These are phyloP conservation scores for Drosophila busckii DNA, from an alignment of 1,140 invertebrate species.

Conservation along the genomic window DNA sequence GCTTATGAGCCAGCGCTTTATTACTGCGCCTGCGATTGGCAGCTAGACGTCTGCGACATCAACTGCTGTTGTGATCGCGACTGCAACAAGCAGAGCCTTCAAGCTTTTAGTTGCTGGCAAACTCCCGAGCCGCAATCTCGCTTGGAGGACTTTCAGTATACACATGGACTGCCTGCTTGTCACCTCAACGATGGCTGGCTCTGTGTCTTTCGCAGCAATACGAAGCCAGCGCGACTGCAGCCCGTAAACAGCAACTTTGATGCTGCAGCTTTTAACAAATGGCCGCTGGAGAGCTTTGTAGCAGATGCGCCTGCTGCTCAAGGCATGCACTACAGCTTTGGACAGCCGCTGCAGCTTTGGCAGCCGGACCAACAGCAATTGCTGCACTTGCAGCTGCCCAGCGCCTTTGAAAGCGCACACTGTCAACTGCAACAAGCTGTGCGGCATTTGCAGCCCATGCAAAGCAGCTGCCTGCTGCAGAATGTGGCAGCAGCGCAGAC, in stretches of 20 bases:
- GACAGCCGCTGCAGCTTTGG: slow-evolving; percentile 50
- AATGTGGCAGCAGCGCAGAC: slow-evolving; percentile 25
- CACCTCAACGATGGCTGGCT: slow-evolving; percentile 67
- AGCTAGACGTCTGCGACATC: slow-evolving; percentile 44
- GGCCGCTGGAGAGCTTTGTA: slow-evolving; percentile 39
- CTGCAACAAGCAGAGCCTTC: slow-evolving; percentile 30
- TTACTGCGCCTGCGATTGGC: slow-evolving; percentile 63
- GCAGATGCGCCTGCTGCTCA: background rate
- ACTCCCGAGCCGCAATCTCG: slow-evolving; percentile 10
- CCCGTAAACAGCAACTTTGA: slow-evolving; percentile 13
- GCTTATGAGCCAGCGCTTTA: background rate
- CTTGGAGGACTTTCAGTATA: slow-evolving; percentile 64
- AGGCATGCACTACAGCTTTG: slow-evolving; percentile 40
- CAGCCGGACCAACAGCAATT: slow-evolving; percentile 35
- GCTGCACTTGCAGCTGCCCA: slow-evolving; percentile 48
- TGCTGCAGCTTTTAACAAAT: slow-evolving; percentile 37
- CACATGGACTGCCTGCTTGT: slow-evolving; percentile 61
- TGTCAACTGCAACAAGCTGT: slow-evolving; percentile 51
- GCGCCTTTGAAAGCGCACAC: slow-evolving; percentile 31
- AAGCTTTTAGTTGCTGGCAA: slow-evolving; percentile 49
- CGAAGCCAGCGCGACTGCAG: slow-evolving; percentile 29
- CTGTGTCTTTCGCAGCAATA: slow-evolving; percentile 68
- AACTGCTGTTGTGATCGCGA: slow-evolving; percentile 77
- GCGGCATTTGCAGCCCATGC: slow-evolving; percentile 44
- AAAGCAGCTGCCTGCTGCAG: slow-evolving; percentile 35